These are phyloP conservation scores for Chalcis sispes DNA, from an alignment of 2,888 invertebrate species.

Conservation along the genomic window DNA sequence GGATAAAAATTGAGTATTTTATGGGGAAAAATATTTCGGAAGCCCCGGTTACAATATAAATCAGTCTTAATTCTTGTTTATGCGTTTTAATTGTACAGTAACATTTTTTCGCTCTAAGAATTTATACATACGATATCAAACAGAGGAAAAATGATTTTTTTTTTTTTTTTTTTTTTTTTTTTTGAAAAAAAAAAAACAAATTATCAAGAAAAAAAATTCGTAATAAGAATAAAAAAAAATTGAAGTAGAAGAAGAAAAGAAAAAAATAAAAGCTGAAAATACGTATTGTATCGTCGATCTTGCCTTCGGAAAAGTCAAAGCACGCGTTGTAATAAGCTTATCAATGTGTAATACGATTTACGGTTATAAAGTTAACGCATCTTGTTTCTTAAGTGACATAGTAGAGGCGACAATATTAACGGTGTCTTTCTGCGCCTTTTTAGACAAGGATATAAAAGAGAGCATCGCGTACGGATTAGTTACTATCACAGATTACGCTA, in stretches of 20 bases:
- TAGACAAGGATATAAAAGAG: slow-evolving; percentile 48
- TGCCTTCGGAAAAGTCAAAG: slow-evolving; percentile 32
- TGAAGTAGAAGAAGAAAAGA: neutral
- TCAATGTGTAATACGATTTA: slow-evolving; percentile 22
- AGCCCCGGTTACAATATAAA: slow-evolving; percentile 16
- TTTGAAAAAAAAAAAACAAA: slow-evolving; percentile 26
- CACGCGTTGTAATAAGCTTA: slow-evolving; percentile 27
- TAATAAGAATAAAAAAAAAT: no score
- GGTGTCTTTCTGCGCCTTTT: slow-evolving; percentile 56
- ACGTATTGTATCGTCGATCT: slow-evolving; percentile 19
- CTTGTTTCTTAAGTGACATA: slow-evolving; percentile 38
- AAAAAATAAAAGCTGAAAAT: neutral
- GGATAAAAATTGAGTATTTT: no score
- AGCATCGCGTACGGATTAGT: slow-evolving; percentile 62
- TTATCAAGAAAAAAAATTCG: no score
- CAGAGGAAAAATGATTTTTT: no score
- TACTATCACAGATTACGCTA: slow-evolving; percentile 61
- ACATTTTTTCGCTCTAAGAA: slow-evolving; percentile 12
- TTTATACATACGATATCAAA: slow-evolving; percentile 15
- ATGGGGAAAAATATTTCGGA: slow-evolving; percentile 7
- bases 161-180: no score
- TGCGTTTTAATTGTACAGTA: slow-evolving; percentile 41
- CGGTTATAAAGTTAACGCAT: slow-evolving; percentile 28
- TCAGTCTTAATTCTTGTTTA: slow-evolving; percentile 11
- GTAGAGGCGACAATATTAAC: slow-evolving; percentile 49